A percentile compares a stretch with the other conserved stretches of the same genome.
These are phyloP conservation scores for Sakesphorus luctuosus DNA, from an alignment of 2,113 vertebrate species.

Conservation along the genomic window DNA sequence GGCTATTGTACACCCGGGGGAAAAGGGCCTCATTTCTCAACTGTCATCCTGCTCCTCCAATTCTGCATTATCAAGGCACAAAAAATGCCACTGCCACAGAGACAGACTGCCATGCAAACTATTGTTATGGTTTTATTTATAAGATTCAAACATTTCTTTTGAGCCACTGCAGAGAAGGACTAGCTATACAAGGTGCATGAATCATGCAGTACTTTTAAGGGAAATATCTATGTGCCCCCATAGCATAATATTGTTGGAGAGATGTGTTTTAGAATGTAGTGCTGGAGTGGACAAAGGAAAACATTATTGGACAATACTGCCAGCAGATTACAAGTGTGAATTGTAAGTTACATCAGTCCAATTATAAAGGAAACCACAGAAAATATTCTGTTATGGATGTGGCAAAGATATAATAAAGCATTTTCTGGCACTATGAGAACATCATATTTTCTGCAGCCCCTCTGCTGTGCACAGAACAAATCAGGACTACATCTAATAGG, in stretches of 20 bases:
- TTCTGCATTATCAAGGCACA: neutral
- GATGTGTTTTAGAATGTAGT: neutral
- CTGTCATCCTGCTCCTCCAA: neutral
- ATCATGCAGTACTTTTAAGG: neutral
- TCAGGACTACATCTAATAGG: neutral
- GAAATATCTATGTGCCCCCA: neutral
- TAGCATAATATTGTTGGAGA: neutral
- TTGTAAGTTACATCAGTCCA: neutral
- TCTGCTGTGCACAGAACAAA: neutral
- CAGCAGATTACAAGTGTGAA: neutral
- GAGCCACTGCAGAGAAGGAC: neutral
- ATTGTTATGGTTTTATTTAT: neutral
- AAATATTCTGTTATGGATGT: neutral
- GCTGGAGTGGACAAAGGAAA: neutral
- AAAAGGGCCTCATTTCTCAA: neutral
- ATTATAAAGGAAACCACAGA: neutral
- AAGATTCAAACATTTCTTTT: neutral
- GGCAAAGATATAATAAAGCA: neutral
- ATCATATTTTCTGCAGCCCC: neutral
- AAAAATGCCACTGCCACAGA: neutral
- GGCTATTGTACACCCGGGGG: too few relatives aligned
- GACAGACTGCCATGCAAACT: neutral
- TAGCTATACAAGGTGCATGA: neutral
- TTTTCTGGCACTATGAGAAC: neutral
- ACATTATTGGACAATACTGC: neutral